Conservation (phyloP, 2,797 vertebrate genomes). For the Sebastes oblongus region DNA sequence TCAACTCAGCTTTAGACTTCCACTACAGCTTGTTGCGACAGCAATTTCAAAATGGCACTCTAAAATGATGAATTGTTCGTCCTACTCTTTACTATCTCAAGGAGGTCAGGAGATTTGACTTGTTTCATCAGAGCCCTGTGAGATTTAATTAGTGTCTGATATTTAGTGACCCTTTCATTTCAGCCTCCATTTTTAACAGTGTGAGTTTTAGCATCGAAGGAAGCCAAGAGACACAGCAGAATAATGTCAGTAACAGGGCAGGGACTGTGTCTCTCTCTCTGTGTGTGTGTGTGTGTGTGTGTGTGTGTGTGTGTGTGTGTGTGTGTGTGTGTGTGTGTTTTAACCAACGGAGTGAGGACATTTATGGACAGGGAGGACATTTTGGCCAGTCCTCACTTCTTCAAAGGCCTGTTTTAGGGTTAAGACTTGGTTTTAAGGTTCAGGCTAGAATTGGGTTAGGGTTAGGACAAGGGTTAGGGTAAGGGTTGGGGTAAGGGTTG, state of each 20-base stretch:
- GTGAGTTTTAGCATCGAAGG: background rate
- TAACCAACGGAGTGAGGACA: background rate
- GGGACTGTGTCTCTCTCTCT: background rate
- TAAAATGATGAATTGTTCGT: background rate
- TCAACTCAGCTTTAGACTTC: too few relatives aligned
- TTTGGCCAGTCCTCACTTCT: background rate
- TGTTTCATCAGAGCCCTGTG: background rate
- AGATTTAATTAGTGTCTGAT: background rate
- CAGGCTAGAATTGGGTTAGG: background rate
- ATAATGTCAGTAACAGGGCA: slow-evolving; percentile 17
- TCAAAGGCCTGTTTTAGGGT: background rate
- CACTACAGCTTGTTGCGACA: background rate
- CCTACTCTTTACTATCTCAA: background rate
- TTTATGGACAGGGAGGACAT: background rate
- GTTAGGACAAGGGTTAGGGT: background rate
- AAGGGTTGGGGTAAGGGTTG: background rate
- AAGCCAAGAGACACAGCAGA: slow-evolving; percentile 5
- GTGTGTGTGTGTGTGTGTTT: background rate
- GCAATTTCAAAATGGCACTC: background rate
- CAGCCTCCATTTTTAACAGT: background rate
- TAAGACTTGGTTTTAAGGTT: background rate
- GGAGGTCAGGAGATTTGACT: background rate
- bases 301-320: too few relatives aligned
- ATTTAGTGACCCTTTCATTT: background rate
- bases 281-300: background rate